Evolutionary conservation across 2,113 vertebrate genomes (phyloP).

Genomic region (Coreoperca whiteheadi): DNA sequence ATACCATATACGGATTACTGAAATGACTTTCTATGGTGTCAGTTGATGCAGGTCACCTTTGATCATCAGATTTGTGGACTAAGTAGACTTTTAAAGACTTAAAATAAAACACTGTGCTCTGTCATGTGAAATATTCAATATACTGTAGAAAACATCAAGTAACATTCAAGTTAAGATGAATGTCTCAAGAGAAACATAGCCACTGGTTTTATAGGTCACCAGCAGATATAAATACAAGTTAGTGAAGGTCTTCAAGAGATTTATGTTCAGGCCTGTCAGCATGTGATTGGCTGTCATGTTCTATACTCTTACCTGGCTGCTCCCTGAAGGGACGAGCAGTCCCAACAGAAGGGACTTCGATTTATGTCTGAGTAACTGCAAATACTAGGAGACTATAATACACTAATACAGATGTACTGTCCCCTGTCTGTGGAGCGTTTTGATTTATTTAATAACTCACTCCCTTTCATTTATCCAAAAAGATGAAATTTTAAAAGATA

Average conservation of each 20-base stretch:
- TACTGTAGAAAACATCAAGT: conserved; percentile 11
- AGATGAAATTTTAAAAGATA: background rate
- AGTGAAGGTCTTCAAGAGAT: conserved; percentile 39
- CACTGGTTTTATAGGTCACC: conserved; percentile 43
- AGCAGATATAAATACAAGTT: conserved; percentile 43
- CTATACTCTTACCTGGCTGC: conserved; percentile 49
- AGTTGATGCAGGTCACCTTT: background rate
- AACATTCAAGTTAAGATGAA: background rate
- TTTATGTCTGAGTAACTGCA: conserved; percentile 40
- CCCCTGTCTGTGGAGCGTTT: conserved; percentile 10
- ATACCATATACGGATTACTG: background rate
- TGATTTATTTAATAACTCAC: conserved; percentile 22
- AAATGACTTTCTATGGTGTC: background rate
- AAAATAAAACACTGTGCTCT: background rate
- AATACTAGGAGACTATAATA: conserved; percentile 39
- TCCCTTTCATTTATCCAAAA: conserved; percentile 28
- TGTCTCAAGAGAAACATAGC: conserved; percentile 11
- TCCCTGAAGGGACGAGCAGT: conserved; percentile 31
- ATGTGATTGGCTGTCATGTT: conserved; percentile 62
- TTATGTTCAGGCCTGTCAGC: conserved; percentile 38
- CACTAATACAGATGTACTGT: background rate
- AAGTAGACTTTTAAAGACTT: background rate
- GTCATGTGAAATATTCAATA: conserved; percentile 1
- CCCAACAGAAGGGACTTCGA: conserved; percentile 47
- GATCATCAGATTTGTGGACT: background rate